Evolutionary conservation across 2,888 invertebrate genomes (phyloP), one percentile per base, ranked within the genome.

Genomic region (Toxonevra muliebris): DNA sequence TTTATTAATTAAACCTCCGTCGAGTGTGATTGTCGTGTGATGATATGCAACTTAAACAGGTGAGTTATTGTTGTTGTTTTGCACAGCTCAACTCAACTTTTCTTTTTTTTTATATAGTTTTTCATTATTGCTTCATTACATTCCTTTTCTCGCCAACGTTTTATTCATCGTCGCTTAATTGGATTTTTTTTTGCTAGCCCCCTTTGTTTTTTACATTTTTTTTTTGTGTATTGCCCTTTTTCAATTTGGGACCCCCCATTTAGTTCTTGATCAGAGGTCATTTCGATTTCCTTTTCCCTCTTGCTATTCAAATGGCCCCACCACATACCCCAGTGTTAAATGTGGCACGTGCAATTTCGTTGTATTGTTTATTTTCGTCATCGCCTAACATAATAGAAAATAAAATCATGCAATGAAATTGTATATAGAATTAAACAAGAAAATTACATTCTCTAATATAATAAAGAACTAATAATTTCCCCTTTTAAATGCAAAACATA

Each of bases 31-130:
- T 79, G 79, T 79, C 80, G 82, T 82, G 82, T 82, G 80, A 82
- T 82, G 82, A 82, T 82, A 82, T 82, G 82, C 82, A 80, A 82
- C 79, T 82, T 82, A 82, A 82, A 82, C 82, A 82, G 82, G 82
- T 82, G 77, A 82, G 80, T 76, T 60, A 54, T 30, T 11, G 52
- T 50, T 53, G 55, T 53, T 30, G 30, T 30, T 30, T 30, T 7
- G 30, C 30, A n/a, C n/a, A n/a, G n/a, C n/a, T n/a, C n/a, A n/a
- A n/a, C n/a, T n/a, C n/a, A n/a, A n/a, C n/a, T n/a, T 30, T 30
- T 30, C 55, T 40, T 19, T 53, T n/a, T 42, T 17, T 42, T 61
- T 62, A 12, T 15, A 63, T 41, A 59, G 42, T 43, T 62, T 17
- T 58, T 61, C 48, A 48, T 48, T 48, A 13, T 59, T 43, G 15